Evolutionary conservation across 2,113 vertebrate species (phyloP), one percentile per base, ranked within the genome.

Genomic region (Neodon shergylaensis): DNA sequence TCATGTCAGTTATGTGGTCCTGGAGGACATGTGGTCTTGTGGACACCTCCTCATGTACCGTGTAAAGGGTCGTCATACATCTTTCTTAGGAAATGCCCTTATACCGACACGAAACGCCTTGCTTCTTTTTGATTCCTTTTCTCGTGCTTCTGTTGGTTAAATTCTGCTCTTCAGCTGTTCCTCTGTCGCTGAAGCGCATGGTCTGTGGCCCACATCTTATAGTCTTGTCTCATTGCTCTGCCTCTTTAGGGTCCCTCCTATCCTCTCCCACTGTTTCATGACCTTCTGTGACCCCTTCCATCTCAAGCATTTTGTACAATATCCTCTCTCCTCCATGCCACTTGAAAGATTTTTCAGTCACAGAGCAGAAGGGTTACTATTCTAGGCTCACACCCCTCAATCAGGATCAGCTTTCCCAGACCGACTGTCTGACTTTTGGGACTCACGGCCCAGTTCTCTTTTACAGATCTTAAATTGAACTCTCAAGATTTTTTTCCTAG

Each of bases 401-500:
- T 13, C 14, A 47, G 88, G 65, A 78, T 22, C 52, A 21, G 39
- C 39, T 12, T 5, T 68, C 52, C 82, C 83, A 5, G 52, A 21
- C 65, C 8, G 52, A 31, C 70, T 17, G 52, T 31, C 81, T 72
- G 66, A 58, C 44, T 90, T 77, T 88, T 22, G 70, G 26, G 63
- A 66, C 65, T 8, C 66, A 65, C 28, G 28, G 14, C 54, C 54
- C 17, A 76, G 94, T 58, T 78, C 47, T 68, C 86, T 76, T 95
- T 39, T 47, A 84, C 61, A 79, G 10, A 95, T 89, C 92, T 92
- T 94, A 94, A 95, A 87, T 44, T 82, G 82, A 95, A 49, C 86
- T 97, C 92, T 79, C 39, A 6, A 31, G 92, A 36, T 52, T 95
- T 90, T 94, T 85, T 92, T 39, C 61, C n/a, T 54, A 87, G 66